phyloP scores from a whole-genome alignment of 2,113 vertebrate genomes.

The Passer domesticus region DNA sequence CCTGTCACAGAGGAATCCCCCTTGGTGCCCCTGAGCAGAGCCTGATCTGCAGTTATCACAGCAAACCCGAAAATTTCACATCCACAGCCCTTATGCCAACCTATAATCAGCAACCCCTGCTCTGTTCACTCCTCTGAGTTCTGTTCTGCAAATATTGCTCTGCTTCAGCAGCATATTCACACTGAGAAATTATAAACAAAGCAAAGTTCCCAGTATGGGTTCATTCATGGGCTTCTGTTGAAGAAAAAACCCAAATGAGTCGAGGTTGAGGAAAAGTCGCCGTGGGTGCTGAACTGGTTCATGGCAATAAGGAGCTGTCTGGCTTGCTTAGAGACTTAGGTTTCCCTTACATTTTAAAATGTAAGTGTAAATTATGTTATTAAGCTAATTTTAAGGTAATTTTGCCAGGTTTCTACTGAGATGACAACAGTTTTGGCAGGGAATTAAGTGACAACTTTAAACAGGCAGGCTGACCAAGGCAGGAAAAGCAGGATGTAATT shows the following conservation, averaged over 20 bases:
- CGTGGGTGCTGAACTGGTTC: neutral
- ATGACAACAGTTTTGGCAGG: slow-evolving; percentile 27
- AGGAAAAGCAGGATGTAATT: slow-evolving; percentile 37
- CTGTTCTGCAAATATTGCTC: neutral
- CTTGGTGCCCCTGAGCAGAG: neutral
- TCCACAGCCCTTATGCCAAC: neutral
- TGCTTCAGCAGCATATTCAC: neutral
- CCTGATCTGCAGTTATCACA: neutral
- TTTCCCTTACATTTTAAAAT: neutral
- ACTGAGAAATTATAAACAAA: neutral
- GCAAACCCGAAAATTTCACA: neutral
- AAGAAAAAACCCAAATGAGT: neutral
- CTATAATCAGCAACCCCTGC: neutral
- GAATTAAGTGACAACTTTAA: slow-evolving; percentile 52
- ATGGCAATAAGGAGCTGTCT: neutral
- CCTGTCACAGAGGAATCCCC: neutral
- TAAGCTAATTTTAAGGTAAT: neutral
- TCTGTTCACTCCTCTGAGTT: neutral
- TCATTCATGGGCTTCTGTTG: neutral
- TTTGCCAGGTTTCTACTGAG: neutral
- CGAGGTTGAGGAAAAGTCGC: neutral
- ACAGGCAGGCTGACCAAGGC: slow-evolving; percentile 34
- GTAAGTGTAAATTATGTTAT: neutral
- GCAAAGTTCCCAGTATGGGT: neutral
- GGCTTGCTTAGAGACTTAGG: neutral